A percentile compares a stretch with the other conserved stretches of the same genome.
Evolutionary conservation across 1,140 invertebrate genomes (phyloP).

Genomic region (Brachionus asplanchnoidis): DNA sequence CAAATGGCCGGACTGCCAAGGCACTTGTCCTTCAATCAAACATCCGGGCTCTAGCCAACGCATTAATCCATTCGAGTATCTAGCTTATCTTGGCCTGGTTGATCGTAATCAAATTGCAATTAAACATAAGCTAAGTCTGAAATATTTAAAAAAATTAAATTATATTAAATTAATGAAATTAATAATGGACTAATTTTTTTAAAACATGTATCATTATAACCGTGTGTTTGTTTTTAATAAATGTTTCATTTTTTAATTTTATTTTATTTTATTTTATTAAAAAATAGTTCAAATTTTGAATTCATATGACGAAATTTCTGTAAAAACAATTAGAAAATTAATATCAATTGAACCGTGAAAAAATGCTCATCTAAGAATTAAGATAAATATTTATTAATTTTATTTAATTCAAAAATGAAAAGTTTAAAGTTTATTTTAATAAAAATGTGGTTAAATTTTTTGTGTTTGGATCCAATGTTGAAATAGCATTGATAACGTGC

Average conservation of each 20-base stretch:
- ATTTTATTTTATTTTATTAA: neutral
- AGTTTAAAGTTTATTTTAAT: no score
- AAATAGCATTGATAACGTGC: no score
- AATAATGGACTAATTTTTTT: neutral
- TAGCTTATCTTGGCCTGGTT: neutral
- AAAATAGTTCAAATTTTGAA: no score
- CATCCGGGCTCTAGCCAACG: neutral
- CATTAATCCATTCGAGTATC: constrained; percentile 7
- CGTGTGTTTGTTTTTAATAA: neutral
- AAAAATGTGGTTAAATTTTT: no score
- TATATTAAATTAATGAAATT: constrained; percentile 30
- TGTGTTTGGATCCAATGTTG: no score
- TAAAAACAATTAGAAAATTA: no score
- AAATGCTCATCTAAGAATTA: no score
- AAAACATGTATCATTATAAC: neutral
- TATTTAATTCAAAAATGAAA: no score
- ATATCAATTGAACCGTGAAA: no score
- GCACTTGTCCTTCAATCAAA: neutral
- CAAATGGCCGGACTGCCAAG: neutral
- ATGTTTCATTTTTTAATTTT: neutral
- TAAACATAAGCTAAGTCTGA: neutral
- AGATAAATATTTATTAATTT: no score
- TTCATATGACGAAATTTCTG: no score
- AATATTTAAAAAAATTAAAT: neutral
- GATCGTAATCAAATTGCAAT: neutral